Conservation (phyloP, 2,113 vertebrate genomes). For the Siniperca knerii region DNA sequence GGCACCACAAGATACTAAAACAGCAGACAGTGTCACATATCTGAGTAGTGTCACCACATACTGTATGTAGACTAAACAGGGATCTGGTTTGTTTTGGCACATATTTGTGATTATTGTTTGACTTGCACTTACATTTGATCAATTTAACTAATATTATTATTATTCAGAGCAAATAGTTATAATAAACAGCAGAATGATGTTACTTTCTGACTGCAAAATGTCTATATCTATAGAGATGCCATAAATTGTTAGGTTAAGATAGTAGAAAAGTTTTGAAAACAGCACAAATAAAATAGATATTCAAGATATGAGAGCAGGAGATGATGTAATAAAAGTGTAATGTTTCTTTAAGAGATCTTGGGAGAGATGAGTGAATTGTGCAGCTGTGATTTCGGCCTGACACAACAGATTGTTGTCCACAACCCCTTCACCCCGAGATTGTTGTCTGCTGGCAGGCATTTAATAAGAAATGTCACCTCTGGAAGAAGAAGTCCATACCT, state of each 20-base stretch:
- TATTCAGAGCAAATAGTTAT: not conserved
- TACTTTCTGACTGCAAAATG: not conserved
- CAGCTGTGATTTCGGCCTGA: conserved; percentile 26
- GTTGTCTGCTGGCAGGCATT: not conserved
- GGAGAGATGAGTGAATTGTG: conserved; percentile 16
- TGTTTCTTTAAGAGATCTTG: conserved; percentile 32
- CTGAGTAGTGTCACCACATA: not conserved
- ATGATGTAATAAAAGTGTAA: not conserved
- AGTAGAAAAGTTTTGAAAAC: not conserved
- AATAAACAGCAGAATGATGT: not conserved
- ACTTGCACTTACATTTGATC: not conserved
- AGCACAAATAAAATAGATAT: not conserved
- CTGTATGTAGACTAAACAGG: not conserved
- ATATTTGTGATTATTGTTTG: not conserved
- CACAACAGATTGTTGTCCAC: conserved; percentile 27
- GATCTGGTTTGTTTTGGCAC: not conserved
- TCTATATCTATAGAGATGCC: not conserved
- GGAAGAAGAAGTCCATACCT: not conserved
- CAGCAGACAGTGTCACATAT: not conserved
- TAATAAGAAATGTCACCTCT: not conserved
- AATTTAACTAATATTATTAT: not conserved
- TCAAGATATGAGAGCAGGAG: not conserved
- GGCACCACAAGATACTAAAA: conserved; percentile 52
- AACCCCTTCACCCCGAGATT: not conserved
- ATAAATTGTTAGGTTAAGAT: not conserved